phyloP scores from a whole-genome alignment of 1,140 invertebrate genomes.

The Pogonomyrmex barbatus region DNA sequence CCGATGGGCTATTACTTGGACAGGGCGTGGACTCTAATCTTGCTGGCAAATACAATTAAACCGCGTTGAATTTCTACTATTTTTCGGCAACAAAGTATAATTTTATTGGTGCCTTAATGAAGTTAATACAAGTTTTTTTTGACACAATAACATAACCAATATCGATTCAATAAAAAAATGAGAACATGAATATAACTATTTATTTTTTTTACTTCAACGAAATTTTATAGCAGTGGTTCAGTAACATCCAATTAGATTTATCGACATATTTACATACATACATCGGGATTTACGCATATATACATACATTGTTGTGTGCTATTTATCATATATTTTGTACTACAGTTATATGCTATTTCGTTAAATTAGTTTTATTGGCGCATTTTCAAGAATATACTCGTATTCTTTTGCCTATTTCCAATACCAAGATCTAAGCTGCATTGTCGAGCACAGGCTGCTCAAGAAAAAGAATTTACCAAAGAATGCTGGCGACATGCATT shows the following conservation, averaged over 20 bases:
- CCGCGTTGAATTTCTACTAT: background rate
- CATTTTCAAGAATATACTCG: background rate
- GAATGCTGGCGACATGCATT: slow-evolving; percentile 55
- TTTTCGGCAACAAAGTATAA: background rate
- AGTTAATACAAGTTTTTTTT: background rate
- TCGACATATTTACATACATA: background rate
- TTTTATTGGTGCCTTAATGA: background rate
- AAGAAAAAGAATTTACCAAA: slow-evolving; percentile 37
- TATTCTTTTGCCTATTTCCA: background rate
- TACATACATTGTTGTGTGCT: background rate
- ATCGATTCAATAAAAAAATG: background rate
- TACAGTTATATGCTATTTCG: slow-evolving; percentile 64
- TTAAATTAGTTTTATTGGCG: slow-evolving; percentile 65
- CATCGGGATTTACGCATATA: background rate
- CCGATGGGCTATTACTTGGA: slow-evolving; percentile 26
- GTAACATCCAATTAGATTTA: background rate
- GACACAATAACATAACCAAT: background rate
- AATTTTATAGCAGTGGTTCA: background rate
- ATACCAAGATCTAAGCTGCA: slow-evolving; percentile 17
- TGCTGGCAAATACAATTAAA: slow-evolving; percentile 2
- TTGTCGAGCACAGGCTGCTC: background rate
- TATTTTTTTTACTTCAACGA: background rate
- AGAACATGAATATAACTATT: background rate
- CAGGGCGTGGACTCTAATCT: slow-evolving; percentile 16
- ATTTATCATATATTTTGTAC: background rate